phyloP scores from a whole-genome alignment of 2,888 invertebrate genomes.

The Ypsolopha scabrella region DNA sequence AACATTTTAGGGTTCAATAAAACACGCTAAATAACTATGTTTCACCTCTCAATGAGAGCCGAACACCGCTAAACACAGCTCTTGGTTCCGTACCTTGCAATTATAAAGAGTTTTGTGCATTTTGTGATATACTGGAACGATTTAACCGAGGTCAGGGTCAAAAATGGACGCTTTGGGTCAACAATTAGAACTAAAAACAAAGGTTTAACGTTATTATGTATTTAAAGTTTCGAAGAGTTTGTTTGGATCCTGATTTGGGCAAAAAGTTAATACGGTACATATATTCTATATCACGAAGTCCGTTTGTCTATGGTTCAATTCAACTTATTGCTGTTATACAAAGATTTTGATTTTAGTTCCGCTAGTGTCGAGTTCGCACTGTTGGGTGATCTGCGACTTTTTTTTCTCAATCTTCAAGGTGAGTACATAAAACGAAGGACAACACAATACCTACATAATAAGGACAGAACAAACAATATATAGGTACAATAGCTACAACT shows the following conservation, averaged over 20 bases:
- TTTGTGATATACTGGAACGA: conserved; percentile 13
- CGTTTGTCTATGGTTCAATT: neutral
- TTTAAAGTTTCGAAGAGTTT: neutral
- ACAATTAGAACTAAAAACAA: neutral
- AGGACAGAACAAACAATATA: no score
- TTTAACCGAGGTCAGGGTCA: neutral
- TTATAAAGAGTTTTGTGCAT: conserved; percentile 44
- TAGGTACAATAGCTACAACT: no score
- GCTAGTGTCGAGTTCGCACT: no score
- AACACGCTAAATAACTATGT: conserved; percentile 32
- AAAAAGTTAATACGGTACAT: neutral
- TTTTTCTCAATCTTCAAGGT: no score
- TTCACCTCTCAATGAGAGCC: conserved; percentile 27
- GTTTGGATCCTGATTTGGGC: neutral
- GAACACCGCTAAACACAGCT: conserved; percentile 15
- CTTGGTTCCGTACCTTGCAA: conserved; percentile 14
- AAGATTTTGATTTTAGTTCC: no score
- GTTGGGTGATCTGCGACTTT: no score
- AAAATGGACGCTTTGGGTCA: neutral
- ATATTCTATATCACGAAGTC: neutral
- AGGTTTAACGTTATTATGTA: neutral
- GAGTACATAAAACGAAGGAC: no score
- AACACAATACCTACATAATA: no score
- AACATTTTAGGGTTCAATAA: conserved; percentile 11
- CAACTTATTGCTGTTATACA: neutral